Evolutionary conservation across 2,113 vertebrate species (phyloP).

Genomic region (Fulica atra): DNA sequence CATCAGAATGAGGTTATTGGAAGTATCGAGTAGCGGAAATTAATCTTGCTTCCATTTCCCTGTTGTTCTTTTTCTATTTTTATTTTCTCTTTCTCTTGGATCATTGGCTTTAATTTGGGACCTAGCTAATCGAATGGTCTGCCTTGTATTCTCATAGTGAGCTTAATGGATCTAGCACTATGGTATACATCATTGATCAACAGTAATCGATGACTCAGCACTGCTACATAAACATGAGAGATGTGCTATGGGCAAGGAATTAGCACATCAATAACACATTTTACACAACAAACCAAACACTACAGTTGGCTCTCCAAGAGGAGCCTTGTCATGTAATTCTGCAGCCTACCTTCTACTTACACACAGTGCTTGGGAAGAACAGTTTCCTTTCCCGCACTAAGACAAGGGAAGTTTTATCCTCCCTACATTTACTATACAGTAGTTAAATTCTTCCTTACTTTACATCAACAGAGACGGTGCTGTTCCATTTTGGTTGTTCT

Average conservation of each 20-base stretch:
- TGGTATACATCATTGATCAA: not conserved
- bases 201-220: conserved; percentile 5
- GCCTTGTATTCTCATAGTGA: not conserved
- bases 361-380: not conserved
- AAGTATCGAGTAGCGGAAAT: not conserved
- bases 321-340: not conserved
- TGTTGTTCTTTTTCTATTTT: not conserved
- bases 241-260: not conserved
- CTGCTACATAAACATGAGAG: not conserved
- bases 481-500: not conserved
- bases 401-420: not conserved
- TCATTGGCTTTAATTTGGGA: conserved; percentile 11
- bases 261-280: not conserved
- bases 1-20: not conserved
- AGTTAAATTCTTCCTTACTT: not conserved
- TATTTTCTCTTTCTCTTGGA: not conserved
- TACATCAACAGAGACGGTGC: not conserved
- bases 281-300: not conserved
- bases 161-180: not conserved
- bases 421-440: not conserved
- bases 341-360: not conserved
- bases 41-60: not conserved
- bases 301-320: not conserved
- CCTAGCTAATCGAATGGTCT: not conserved
- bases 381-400: not conserved